Percentiles rank a stretch among this genome's conserved stretches.
Conservation (phyloP, 2,113 vertebrate genomes). For the Dicrurus megarhynchus region DNA sequence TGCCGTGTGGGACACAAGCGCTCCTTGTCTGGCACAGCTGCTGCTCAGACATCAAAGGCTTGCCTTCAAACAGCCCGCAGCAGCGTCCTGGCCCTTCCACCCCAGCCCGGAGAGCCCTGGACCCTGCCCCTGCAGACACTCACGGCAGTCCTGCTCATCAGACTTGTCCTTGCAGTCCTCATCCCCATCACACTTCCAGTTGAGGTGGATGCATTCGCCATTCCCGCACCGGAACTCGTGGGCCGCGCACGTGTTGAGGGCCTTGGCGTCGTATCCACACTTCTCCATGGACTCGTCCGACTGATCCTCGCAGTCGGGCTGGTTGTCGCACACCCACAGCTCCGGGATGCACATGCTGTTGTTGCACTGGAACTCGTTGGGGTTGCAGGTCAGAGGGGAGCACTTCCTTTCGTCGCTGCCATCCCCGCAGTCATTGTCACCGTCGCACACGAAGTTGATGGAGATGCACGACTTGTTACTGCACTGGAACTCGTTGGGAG, state of each 20-base stretch:
- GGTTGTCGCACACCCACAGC: constrained; percentile 92
- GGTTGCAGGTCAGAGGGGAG: constrained; percentile 81
- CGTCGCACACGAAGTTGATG: constrained; percentile 87
- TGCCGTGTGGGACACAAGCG: neutral
- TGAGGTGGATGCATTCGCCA: constrained; percentile 90
- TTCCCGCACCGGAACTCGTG: constrained; percentile 90
- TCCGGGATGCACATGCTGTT: constrained; percentile 88
- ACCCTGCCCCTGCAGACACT: constrained; percentile 63
- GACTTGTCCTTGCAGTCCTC: constrained; percentile 98
- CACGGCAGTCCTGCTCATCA: constrained; percentile 92
- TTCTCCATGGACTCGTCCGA: constrained; percentile 86
- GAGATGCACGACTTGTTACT: constrained; percentile 88
- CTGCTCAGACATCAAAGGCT: neutral
- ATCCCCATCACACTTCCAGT: constrained; percentile 96
- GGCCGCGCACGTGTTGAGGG: constrained; percentile 75
- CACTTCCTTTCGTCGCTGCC: constrained; percentile 91
- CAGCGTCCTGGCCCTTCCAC: neutral
- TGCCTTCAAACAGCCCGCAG: neutral
- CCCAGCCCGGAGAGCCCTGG: neutral
- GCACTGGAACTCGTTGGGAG: constrained; percentile 90
- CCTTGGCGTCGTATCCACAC: constrained; percentile 79
- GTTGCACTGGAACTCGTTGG: constrained; percentile 92
- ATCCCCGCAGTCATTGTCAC: constrained; percentile 89
- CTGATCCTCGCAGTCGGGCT: constrained; percentile 89
- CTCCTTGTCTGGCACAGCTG: neutral